phyloP scores from a whole-genome alignment of 2,888 invertebrate species.

The Entomobrya proxima region DNA sequence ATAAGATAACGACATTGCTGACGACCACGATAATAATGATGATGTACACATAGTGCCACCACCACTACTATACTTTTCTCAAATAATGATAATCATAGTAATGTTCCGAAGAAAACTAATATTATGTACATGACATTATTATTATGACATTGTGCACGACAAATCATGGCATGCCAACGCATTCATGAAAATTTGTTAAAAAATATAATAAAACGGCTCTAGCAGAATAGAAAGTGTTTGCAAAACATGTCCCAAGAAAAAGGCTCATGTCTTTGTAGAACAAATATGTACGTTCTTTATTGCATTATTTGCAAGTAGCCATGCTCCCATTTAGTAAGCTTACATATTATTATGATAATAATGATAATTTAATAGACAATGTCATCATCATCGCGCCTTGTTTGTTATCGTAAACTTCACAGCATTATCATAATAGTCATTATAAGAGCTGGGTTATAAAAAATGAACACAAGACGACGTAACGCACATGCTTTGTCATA shows the following conservation, averaged over 20 bases:
- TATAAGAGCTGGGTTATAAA: background rate
- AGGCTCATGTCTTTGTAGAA: background rate
- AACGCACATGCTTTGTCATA: constrained; percentile 24
- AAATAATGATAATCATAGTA: constrained; percentile 18
- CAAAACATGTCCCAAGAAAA: background rate
- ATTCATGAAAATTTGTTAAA: constrained; percentile 36
- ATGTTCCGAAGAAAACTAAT: constrained; percentile 4
- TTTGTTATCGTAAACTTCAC: constrained; percentile 28
- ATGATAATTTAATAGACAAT: constrained; percentile 34
- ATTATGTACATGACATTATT: constrained; percentile 26
- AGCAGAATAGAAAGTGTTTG: constrained; percentile 24
- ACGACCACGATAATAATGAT: background rate
- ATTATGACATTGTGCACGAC: constrained; percentile 33
- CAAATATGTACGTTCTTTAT: background rate
- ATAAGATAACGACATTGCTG: constrained; percentile 50
- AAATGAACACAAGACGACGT: background rate
- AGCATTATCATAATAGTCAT: background rate
- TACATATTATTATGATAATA: constrained; percentile 28
- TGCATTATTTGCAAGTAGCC: too few species aligned
- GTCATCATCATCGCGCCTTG: constrained; percentile 26
- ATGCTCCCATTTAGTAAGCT: background rate
- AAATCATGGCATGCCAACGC: constrained; percentile 19
- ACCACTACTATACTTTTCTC: too few species aligned
- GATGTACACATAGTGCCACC: background rate
- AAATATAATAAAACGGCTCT: too few species aligned